Base-by-base conservation (phyloP, 2,113 vertebrate species). In the Pedetes capensis region DNA sequence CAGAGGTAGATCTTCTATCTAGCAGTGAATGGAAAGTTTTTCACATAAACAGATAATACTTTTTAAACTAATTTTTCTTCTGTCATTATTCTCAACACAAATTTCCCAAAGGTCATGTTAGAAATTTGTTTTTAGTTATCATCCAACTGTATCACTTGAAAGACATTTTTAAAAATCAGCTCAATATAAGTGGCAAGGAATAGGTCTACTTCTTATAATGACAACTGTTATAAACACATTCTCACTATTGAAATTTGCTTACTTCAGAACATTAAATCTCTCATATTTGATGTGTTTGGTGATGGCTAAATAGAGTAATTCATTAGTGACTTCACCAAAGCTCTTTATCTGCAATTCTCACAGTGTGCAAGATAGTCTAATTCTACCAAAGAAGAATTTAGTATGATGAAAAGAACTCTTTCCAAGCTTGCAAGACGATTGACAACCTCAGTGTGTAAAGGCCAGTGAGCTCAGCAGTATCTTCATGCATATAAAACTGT, bases 231-330 rank as follows among this genome's bases (percentile, higher is more conserved):
- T 29, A 85, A 88, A 47, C 4, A 49, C 17, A 76, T 74, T 6
- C 32, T 69, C 79, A 69, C 80, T 84, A 27, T 63, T 89, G n/a
- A 39, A 81, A 53, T 18, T 37, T 93, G 29, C 37, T 87, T 83
- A 83, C 12, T 95, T 91, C 42, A 80, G 79, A 69, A 64, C 32
- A 91, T 95, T 71, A 72, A n/a, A 17, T 87, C 61, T 69, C 79
- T 95, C 63, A 4, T 84, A 85, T 92, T 87, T 92, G 63, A 95
- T 75, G 23, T 64, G 9, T 72, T 27, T 66, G 37, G 68, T 89
- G 79, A 63, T 95, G 74, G 12, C 32, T 94, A 96, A 83, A 90
- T 82, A 84, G 2, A 42, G 44, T 92, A 17, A 75, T 83, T 97
- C 79, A 91, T 94, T 94, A 91, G 37, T 23, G 39, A 20, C 82